Evolutionary conservation across 2,113 vertebrate species (phyloP).

Genomic region (Campylorhamphus procurvoides): DNA sequence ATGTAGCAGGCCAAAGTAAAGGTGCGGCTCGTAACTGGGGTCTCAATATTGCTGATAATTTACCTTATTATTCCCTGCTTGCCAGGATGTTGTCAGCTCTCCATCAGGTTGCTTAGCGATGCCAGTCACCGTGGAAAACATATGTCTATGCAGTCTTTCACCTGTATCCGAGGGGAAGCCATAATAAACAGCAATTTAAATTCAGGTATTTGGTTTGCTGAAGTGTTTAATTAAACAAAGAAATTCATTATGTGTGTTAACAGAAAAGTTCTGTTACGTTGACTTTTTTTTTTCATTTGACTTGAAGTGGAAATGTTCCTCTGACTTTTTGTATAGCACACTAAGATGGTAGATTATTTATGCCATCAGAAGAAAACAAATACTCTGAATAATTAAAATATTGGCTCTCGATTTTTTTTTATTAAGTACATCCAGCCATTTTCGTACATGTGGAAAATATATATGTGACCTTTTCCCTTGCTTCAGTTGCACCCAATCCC

Average conservation of each 20-base stretch:
- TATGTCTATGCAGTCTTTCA: neutral
- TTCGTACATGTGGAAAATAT: neutral
- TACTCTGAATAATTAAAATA: neutral
- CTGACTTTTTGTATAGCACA: neutral
- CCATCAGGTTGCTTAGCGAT: neutral
- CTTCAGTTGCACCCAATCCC: neutral
- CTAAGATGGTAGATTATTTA: neutral
- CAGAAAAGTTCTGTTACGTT: neutral
- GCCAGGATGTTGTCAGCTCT: slow-evolving; percentile 6
- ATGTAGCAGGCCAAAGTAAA: neutral
- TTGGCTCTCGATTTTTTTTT: neutral
- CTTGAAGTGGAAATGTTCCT: neutral
- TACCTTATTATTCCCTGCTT: neutral
- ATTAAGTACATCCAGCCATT: neutral
- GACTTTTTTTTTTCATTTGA: neutral
- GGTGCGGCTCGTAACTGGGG: neutral
- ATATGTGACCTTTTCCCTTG: neutral
- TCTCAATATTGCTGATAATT: neutral
- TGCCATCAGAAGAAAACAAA: slow-evolving; percentile 8
- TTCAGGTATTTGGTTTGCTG: slow-evolving; percentile 30
- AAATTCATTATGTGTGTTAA: slow-evolving; percentile 11
- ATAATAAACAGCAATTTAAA: slow-evolving; percentile 31
- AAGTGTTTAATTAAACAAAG: slow-evolving; percentile 58
- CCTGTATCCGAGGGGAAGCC: neutral
- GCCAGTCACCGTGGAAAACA: neutral